phyloP scores from a whole-genome alignment of 2,888 invertebrate species.

The Agrotis exclamationis region DNA sequence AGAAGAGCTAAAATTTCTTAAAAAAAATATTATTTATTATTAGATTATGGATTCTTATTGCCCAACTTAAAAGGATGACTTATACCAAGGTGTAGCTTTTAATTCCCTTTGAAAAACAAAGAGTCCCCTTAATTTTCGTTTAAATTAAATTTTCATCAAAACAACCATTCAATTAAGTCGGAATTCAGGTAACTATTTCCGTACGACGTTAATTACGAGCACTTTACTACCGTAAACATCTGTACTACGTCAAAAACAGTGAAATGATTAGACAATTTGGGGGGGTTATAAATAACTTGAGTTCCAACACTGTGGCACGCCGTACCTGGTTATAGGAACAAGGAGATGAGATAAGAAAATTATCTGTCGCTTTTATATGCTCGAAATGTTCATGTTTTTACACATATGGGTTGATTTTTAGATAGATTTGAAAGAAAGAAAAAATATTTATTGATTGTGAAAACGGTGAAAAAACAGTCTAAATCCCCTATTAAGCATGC shows the following conservation, averaged over 20 bases:
- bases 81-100: background rate
- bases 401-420: too few species aligned
- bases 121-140: background rate
- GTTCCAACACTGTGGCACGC: constrained; percentile 31
- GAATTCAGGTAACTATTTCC: constrained; percentile 27
- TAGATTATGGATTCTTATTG: too few species aligned
- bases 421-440: too few species aligned
- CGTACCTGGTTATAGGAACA: background rate
- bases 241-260: constrained; percentile 62
- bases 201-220: constrained; percentile 31
- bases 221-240: constrained; percentile 37
- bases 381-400: background rate
- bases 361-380: constrained; percentile 6
- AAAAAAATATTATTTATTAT: too few species aligned
- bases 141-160: constrained; percentile 19
- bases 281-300: constrained; percentile 58
- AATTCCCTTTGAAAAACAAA: background rate
- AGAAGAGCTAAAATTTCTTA: too few species aligned
- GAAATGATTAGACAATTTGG: constrained; percentile 65
- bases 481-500: too few species aligned
- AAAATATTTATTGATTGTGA: too few species aligned
- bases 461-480: too few species aligned
- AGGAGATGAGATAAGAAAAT: background rate
- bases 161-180: constrained; percentile 4
- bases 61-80: too few species aligned